phyloP scores from a whole-genome alignment of 2,888 invertebrate genomes.

The Ganaspis brasiliensis region DNA sequence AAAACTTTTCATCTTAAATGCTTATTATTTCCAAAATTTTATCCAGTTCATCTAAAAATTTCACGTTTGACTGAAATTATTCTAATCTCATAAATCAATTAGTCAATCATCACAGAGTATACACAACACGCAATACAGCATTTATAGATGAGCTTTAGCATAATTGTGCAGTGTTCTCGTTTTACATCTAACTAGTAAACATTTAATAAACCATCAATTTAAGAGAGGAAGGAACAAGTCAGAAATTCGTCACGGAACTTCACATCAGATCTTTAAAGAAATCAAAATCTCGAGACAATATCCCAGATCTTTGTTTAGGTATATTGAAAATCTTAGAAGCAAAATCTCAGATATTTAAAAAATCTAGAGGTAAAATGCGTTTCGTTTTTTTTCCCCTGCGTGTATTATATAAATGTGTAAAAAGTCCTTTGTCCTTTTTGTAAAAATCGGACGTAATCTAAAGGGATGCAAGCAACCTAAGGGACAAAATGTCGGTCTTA shows the following conservation, averaged over 20 bases:
- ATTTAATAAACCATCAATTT: constrained; percentile 23
- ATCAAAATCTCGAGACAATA: no score
- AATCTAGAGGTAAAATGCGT: neutral
- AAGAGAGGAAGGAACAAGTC: constrained; percentile 39
- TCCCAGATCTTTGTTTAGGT: no score
- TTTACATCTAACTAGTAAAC: constrained; percentile 46
- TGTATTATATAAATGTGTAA: constrained; percentile 19
- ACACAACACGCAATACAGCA: constrained; percentile 52
- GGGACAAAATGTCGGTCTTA: constrained; percentile 58
- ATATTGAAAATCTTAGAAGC: no score
- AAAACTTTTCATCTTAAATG: no score
- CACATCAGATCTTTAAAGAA: neutral
- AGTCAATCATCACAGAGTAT: constrained; percentile 19
- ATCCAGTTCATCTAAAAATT: neutral
- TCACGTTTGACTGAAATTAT: constrained; percentile 16
- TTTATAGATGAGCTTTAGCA: constrained; percentile 53
- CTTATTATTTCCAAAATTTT: no score
- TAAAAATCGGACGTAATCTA: neutral
- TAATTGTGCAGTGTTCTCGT: constrained; percentile 54
- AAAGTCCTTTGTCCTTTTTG: constrained; percentile 13
- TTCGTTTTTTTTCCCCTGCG: neutral
- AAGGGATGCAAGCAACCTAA: constrained; percentile 62
- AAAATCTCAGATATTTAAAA: neutral
- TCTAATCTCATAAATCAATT: constrained; percentile 13
- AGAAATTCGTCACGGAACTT: constrained; percentile 1